Evolutionary conservation across 2,888 invertebrate species (phyloP), one percentile per base, ranked within the genome.

Genomic region (Caenorhabditis sp.): DNA sequence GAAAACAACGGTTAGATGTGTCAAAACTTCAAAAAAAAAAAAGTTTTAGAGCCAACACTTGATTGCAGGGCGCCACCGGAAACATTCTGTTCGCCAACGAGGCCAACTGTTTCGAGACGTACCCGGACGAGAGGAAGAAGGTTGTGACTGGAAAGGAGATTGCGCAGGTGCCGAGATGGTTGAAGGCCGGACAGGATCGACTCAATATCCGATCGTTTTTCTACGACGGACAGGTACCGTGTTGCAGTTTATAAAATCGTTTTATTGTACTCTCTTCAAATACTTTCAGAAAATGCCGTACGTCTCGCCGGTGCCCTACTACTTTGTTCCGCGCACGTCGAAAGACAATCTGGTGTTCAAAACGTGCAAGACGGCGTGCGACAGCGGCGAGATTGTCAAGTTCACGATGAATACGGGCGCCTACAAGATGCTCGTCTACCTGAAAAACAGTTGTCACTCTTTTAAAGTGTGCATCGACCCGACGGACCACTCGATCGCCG

Each of bases 121-220:
- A 55, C 45, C 1, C 22, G 17, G 24, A 11, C 1, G 2, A 32
- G 1, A 48, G 20, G 41, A 15, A 15, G 7, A 3, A 32, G 20
- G 17, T 0, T 8, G 15, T 37, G 1, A 22, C 11, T 1, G 58
- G 13, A 20, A 7, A 3, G 41, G 2, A 45, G 15, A 56, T 27
- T 13, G 39, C 24, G 4, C 65, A 65, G 30, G 39, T 65, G 13
- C 65, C 65, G 4, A n/a, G 65, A 39, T 65, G 65, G 65, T 26
- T 65, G 13, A 15, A 56, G 45, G 17, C 45, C 11, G 55, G 46
- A 37, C 20, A 65, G 26, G 20, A 46, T 4, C 24, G 26, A 9
- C 22, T 45, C 24, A 65, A 55, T n/a, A 27, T 24, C 9, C 35
- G 65, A 17, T 20, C 55, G 0, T 26, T 17, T 37, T 65, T 37